Evolutionary conservation across 2,113 vertebrate species (phyloP).

Genomic region (Corythornis cristatus): DNA sequence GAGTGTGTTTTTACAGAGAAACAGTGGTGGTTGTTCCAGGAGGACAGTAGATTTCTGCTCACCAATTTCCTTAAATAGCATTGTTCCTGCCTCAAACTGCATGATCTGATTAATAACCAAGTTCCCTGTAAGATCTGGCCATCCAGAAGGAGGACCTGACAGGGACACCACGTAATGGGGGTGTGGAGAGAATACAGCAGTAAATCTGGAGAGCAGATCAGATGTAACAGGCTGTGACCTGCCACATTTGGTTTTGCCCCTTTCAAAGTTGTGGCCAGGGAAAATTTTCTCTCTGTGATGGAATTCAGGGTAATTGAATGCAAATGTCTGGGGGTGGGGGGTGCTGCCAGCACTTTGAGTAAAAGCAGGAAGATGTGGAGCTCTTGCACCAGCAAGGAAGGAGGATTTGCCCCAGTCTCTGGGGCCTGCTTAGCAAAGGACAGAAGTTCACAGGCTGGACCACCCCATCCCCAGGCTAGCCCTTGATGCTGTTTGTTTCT

Average conservation of each 20-base stretch:
- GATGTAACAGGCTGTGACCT: not conserved
- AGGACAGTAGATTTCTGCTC: not conserved
- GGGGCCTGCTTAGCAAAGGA: not conserved
- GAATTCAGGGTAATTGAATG: not conserved
- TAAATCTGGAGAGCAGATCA: not conserved
- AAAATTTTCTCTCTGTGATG: constrained; percentile 27
- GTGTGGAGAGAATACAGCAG: rapidly evolving
- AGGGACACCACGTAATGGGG: not conserved
- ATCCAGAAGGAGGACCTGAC: not conserved
- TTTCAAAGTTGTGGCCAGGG: not conserved
- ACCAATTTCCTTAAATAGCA: not conserved
- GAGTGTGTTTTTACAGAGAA: not conserved
- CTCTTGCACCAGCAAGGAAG: not conserved
- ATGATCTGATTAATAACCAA: not conserved
- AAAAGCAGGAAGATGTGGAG: not conserved
- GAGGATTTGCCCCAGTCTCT: not conserved
- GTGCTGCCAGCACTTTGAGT: not conserved
- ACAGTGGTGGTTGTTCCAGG: not conserved
- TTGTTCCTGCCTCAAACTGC: not conserved
- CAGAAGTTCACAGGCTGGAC: not conserved
- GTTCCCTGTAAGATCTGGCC: not conserved
- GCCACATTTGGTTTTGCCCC: not conserved
- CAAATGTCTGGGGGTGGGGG: not conserved
- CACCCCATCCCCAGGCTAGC: not conserved
- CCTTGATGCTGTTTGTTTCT: not conserved